These are phyloP conservation scores for Lepilemur ruficaudatus DNA, from an alignment of 2,797 vertebrate genomes.

Conservation along the genomic window DNA sequence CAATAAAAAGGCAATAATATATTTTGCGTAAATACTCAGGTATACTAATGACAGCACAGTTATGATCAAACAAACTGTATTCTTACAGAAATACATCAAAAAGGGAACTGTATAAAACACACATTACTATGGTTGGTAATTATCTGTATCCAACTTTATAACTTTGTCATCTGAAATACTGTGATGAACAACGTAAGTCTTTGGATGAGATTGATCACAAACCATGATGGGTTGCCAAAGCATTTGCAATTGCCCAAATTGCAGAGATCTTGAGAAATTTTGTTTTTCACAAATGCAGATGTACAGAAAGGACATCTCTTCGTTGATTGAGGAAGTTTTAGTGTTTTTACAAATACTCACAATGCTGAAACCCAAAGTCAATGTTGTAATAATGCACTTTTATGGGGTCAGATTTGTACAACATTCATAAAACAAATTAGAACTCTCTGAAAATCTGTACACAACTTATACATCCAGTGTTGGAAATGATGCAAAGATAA, in stretches of 20 bases:
- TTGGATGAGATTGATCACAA: background rate
- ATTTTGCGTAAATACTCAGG: background rate
- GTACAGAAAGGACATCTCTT: background rate
- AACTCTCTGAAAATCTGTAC: background rate
- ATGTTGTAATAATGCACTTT: background rate
- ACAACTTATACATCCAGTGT: background rate
- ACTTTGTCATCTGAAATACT: background rate
- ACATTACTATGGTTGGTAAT: background rate
- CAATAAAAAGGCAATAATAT: background rate
- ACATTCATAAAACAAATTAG: background rate
- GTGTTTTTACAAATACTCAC: background rate
- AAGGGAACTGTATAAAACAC: background rate
- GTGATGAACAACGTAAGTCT: background rate
- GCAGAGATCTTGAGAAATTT: background rate
- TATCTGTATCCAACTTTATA: background rate
- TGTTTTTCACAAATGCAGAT: background rate
- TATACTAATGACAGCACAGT: background rate
- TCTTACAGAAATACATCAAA: background rate
- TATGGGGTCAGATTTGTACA: background rate
- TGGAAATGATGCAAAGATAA: background rate
- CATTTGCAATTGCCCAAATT: background rate
- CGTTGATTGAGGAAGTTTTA: background rate
- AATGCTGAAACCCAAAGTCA: background rate
- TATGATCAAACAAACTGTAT: background rate
- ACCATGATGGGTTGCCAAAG: background rate